These are phyloP conservation scores for Buteo buteo DNA, from an alignment of 2,113 vertebrate genomes.

Conservation along the genomic window DNA sequence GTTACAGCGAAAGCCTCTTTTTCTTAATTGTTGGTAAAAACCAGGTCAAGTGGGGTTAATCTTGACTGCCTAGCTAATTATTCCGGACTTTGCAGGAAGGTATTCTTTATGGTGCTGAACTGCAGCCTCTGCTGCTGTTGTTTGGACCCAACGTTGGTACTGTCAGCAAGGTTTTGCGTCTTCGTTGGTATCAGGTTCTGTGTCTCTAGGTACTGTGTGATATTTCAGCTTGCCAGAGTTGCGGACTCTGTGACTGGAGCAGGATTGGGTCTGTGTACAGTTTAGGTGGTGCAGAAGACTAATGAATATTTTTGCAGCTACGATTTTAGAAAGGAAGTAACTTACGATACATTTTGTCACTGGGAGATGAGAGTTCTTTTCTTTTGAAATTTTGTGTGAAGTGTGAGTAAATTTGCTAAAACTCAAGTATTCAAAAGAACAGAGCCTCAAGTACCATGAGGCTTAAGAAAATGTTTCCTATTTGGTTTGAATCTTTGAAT, in stretches of 20 bases:
- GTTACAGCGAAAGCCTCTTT: background rate
- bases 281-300: background rate
- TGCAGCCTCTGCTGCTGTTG: background rate
- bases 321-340: background rate
- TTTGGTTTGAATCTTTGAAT: background rate
- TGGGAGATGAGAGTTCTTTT: background rate
- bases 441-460: background rate
- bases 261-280: background rate
- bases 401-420: background rate
- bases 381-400: background rate
- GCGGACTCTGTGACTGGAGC: background rate
- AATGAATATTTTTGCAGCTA: background rate
- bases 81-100: background rate
- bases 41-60: slow-evolving; percentile 3
- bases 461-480: background rate
- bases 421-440: background rate
- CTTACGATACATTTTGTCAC: background rate
- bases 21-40: background rate
- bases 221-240: background rate
- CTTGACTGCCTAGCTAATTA: background rate
- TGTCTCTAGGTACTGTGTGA: background rate
- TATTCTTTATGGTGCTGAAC: background rate
- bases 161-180: background rate
- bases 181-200: background rate
- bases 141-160: background rate